These are phyloP conservation scores for Odiellus spinosus DNA, from an alignment of 2,888 invertebrate genomes.

Conservation along the genomic window DNA sequence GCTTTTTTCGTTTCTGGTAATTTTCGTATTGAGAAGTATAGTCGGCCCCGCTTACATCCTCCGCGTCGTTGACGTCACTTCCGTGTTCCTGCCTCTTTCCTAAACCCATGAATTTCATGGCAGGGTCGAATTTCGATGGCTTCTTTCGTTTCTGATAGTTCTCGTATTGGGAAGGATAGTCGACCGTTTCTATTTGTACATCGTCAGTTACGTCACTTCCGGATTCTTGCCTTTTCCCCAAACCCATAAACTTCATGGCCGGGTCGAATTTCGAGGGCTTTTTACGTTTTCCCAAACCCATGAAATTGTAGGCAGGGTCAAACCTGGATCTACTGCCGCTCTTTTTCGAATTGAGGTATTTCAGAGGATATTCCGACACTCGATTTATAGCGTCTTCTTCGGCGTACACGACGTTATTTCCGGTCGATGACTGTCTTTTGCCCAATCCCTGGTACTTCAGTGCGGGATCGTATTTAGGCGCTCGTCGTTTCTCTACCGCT, in stretches of 20 bases:
- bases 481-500: slow-evolving; percentile 7
- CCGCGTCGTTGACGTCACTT: too few species aligned
- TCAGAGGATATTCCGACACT: neutral
- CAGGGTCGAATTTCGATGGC: slow-evolving; percentile 5
- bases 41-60: too few species aligned
- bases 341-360: slow-evolving; percentile 1
- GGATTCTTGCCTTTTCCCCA: slow-evolving; percentile 1
- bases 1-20: too few species aligned
- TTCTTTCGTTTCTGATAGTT: slow-evolving; percentile 3
- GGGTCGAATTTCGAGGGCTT: slow-evolving; percentile 5
- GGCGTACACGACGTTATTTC: neutral
- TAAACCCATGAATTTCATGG: slow-evolving; percentile 6
- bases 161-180: too few species aligned
- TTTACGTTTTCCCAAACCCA: slow-evolving; percentile 4
- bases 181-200: too few species aligned
- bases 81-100: slow-evolving; percentile 1
- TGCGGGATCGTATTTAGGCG: slow-evolving; percentile 1
- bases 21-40: too few species aligned
- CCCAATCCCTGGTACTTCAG: neutral
- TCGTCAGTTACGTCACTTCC: too few species aligned
- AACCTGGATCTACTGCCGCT: neutral
- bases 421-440: neutral
- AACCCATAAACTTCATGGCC: slow-evolving; percentile 6
- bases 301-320: slow-evolving; percentile 11
- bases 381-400: neutral